These are phyloP conservation scores for Octopus bimaculoides DNA, from an alignment of 1,140 invertebrate species.

Conservation along the genomic window DNA sequence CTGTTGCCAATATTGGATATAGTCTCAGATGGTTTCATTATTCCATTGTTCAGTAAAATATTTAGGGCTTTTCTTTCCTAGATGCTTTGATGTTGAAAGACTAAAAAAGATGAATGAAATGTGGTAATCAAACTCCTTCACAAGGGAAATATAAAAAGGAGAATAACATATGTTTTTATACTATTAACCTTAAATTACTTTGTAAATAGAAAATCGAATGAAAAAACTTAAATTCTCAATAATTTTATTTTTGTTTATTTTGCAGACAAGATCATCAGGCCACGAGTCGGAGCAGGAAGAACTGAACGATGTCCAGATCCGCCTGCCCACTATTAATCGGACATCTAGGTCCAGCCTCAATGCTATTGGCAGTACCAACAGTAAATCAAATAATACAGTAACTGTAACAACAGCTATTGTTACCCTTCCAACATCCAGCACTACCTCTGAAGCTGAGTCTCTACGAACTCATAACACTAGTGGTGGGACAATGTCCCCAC, in stretches of 20 bases:
- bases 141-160: too few species aligned
- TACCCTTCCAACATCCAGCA: slow-evolving; percentile 45
- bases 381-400: slow-evolving; percentile 40
- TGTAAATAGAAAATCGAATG: too few species aligned
- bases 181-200: too few species aligned
- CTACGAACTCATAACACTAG: slow-evolving; percentile 38
- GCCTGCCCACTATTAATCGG: slow-evolving; percentile 49
- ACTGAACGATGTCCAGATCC: slow-evolving; percentile 60
- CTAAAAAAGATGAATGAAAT: too few species aligned
- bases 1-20: too few species aligned
- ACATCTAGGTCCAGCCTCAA: slow-evolving; percentile 52
- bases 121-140: too few species aligned
- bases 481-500: slow-evolving; percentile 28
- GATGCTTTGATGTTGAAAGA: too few species aligned
- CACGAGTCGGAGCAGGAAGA: slow-evolving; percentile 56
- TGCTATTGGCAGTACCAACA: slow-evolving; percentile 38
- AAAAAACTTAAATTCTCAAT: too few species aligned
- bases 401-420: slow-evolving; percentile 49
- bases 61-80: too few species aligned
- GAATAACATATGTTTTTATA: too few species aligned
- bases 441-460: slow-evolving; percentile 47
- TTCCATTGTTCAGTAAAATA: too few species aligned
- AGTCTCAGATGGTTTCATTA: too few species aligned
- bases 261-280: slow-evolving; percentile 50
- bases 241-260: slow-evolving; percentile 15